Percentiles rank a stretch among this genome's conserved stretches.
Evolutionary conservation across 2,797 vertebrate genomes (phyloP).

Genomic region (Brachyrhaphis roseni): DNA sequence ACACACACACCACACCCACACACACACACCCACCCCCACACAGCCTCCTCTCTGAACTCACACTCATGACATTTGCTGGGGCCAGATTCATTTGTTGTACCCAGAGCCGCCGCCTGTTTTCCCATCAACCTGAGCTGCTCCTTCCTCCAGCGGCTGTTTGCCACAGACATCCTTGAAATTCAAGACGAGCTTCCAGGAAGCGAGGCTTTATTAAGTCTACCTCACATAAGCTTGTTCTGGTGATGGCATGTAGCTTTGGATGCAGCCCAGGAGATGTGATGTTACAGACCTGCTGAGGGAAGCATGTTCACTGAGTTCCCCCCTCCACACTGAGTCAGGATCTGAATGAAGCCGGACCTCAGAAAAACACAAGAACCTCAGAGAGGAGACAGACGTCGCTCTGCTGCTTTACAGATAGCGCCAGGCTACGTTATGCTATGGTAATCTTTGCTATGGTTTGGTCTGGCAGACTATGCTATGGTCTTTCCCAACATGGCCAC

Average conservation of each 20-base stretch:
- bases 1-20: conserved; percentile 9
- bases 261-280: conserved; percentile 22
- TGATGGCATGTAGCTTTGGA: not conserved
- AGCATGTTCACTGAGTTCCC: not conserved
- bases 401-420: too few species aligned
- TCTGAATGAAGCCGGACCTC: not conserved
- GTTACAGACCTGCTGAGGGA: not conserved
- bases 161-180: not conserved
- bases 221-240: not conserved
- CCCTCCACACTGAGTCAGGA: not conserved
- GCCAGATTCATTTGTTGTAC: conserved; percentile 58
- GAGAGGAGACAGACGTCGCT: too few species aligned
- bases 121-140: conserved; percentile 9
- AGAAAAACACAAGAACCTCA: not conserved
- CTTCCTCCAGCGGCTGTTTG: conserved; percentile 10
- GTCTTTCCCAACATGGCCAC: not conserved
- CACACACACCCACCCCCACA: not conserved
- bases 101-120: conserved; percentile 8
- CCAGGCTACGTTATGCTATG: not conserved
- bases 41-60: conserved; percentile 35
- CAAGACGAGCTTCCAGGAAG: conserved; percentile 8
- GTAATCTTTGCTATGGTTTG: not conserved
- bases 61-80: conserved; percentile 56
- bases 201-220: conserved; percentile 14
- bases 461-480: not conserved